Base-by-base conservation (phyloP, 2,888 invertebrate genomes). In the Drosophila mayaguana region DNA sequence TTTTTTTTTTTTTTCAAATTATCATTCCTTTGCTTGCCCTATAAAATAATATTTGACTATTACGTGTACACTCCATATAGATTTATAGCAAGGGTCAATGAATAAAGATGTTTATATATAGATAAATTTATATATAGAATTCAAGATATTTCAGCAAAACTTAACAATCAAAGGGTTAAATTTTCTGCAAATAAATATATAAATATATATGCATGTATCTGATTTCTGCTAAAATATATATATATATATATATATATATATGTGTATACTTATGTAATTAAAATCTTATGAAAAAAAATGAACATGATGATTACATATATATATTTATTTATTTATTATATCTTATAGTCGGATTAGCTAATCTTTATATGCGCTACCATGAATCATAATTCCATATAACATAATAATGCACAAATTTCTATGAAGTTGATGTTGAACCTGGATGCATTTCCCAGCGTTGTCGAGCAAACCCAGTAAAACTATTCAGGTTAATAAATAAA, bases 21-120 rank as follows among this genome's bases (percentile, higher is more conserved):
- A 45, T 45, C 22, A 42, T 42, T 42, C 42, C 25, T 48, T 25
- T 46, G 25, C 46, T 46, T 48, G 25, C 48, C 28, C 28, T 48
- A n/a, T n/a, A 48, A 25, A 25, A 2, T 12, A 22, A 46, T 46
- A 25, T 25, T n/a, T 25, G 16, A 46, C n/a, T n/a, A n/a, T 7
- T 18, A 12, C 18, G 28, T 48, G 28, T 18, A 32, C n/a, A n/a
- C 18, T 28, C 11, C n/a, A 48, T 28, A 48, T 5, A 28, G 5
- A 25, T 28, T 5, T 48, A 28, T 18, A 50, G 18, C 11, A 18
- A 18, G 8, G 7, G 18, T 50, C 32, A 32, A 32, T 18, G 18
- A 50, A 32, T 48, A 48, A 50, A 22, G 45, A 22, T 22, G 7
- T 22, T 20, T 20, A 43, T 43, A 42, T 11, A 18, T 18, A 9